Evolutionary conservation across 2,113 vertebrate species (phyloP).

Genomic region (Otolemur garnettii): DNA sequence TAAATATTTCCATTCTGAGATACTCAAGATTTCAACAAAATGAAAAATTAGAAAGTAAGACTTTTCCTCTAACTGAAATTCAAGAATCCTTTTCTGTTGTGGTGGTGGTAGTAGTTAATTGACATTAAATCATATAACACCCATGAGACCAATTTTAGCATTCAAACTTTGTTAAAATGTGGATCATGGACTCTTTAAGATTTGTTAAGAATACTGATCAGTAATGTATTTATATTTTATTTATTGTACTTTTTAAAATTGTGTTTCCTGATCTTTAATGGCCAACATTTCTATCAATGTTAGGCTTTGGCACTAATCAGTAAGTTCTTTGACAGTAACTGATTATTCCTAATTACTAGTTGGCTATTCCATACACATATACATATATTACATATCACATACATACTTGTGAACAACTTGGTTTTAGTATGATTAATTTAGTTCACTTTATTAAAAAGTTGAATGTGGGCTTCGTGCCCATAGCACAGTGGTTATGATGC

Average conservation of each 20-base stretch:
- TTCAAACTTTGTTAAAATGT: not conserved
- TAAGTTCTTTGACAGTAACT: no score
- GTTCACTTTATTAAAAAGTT: not conserved
- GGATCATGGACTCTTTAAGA: not conserved
- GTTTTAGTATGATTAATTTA: conserved; percentile 12
- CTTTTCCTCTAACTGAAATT: not conserved
- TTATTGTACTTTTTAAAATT: not conserved
- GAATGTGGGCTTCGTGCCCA: not conserved
- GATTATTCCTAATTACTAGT: no score
- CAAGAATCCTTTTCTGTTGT: not conserved
- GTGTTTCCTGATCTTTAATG: not conserved
- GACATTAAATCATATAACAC: not conserved
- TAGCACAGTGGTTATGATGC: no score
- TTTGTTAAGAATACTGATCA: not conserved
- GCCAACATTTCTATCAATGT: not conserved
- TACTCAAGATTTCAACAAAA: conserved; percentile 21
- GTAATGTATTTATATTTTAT: not conserved
- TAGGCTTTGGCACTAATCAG: not conserved
- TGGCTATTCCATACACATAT: no score
- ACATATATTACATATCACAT: not conserved
- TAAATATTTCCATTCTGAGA: conserved; percentile 2
- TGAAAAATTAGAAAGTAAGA: not conserved
- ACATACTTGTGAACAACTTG: not conserved
- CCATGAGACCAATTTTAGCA: not conserved
- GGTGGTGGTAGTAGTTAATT: not conserved